Base-by-base conservation (phyloP, 1,140 invertebrate genomes). In the Cherax quadricarinatus region DNA sequence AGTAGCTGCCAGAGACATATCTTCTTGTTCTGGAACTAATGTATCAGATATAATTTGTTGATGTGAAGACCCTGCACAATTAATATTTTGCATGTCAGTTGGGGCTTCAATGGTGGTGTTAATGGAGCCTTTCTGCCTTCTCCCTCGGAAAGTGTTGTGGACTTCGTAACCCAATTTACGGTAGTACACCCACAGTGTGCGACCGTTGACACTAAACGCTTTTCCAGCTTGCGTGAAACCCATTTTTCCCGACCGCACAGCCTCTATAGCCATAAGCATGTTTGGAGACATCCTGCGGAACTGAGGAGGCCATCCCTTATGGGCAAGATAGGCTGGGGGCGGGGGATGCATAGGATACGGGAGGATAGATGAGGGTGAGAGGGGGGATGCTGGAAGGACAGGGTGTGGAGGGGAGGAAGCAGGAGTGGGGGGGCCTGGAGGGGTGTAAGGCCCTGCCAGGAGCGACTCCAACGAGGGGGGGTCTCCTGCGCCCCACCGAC, bases 221-320 rank as follows among this genome's bases (percentile, higher is more conserved):
- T 97, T 95, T 0, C 97, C 97, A 10, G 97, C 97, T 94, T 97
- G 97, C 95, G 97, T 98, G 95, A 98, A 98, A 2, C 97, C 97
- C 91, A 98, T 97, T 30, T 97, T 97, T n/a, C 97, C 97, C 91
- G 96, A 96, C 24, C 97, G 96, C 0, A 98, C 97, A 1, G 97
- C 97, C 94, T 98, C 97, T 30, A 98, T 95, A 0, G 97, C 97
- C 12, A 93, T 87, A 73, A 93, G 91, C 93, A 93, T 93, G 53
- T 93, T 93, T 24, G 93, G 93, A 24, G 88, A 91, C 93, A 93
- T 93, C 48, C 93, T 53, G 62, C 93, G 93, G 73, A 93, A 93
- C 93, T 93, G 93, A 73, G 89, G 91, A 70, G 91, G 85, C 93
- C 93, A 93, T 41, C 89, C 89, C 60, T 91, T 91, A 16, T 86